Evolutionary conservation across 2,888 invertebrate species (phyloP).

Genomic region (Diogma glabrata): DNA sequence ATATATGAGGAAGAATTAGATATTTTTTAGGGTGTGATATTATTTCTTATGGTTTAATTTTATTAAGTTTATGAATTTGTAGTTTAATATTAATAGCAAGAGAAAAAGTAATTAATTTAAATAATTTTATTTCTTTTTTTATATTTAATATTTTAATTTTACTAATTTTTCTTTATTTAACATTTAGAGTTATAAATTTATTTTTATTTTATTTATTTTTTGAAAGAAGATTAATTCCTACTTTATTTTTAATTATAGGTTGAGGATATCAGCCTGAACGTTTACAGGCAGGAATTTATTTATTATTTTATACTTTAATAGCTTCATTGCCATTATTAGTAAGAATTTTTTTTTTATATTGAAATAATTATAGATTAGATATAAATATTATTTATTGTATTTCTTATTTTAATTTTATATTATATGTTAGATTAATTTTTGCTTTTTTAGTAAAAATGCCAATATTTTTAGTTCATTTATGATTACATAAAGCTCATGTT

Average conservation of each 20-base stretch:
- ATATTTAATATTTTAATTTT: slow-evolving; percentile 41
- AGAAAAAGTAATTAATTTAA: slow-evolving; percentile 37
- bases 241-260: slow-evolving; percentile 52
- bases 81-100: slow-evolving; percentile 47
- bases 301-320: slow-evolving; percentile 59
- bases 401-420: slow-evolving; percentile 54
- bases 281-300: slow-evolving; percentile 50
- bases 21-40: slow-evolving; percentile 41
- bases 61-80: slow-evolving; percentile 48
- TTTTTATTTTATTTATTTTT: slow-evolving; percentile 60
- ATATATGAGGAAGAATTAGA: slow-evolving; percentile 35
- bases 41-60: slow-evolving; percentile 42
- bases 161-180: slow-evolving; percentile 42
- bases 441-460: not conserved
- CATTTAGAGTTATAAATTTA: slow-evolving; percentile 46
- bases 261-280: slow-evolving; percentile 60
- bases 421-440: not conserved
- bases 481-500: slow-evolving; percentile 60
- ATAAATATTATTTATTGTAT: too few species aligned
- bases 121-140: slow-evolving; percentile 42
- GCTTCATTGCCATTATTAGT: slow-evolving; percentile 45
- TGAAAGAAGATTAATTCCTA: slow-evolving; percentile 55
- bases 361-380: too few species aligned
- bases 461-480: not conserved
- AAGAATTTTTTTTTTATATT: slow-evolving; percentile 26